Base-by-base conservation (phyloP, 2,888 invertebrate genomes). In the Epistrophe eligans region DNA sequence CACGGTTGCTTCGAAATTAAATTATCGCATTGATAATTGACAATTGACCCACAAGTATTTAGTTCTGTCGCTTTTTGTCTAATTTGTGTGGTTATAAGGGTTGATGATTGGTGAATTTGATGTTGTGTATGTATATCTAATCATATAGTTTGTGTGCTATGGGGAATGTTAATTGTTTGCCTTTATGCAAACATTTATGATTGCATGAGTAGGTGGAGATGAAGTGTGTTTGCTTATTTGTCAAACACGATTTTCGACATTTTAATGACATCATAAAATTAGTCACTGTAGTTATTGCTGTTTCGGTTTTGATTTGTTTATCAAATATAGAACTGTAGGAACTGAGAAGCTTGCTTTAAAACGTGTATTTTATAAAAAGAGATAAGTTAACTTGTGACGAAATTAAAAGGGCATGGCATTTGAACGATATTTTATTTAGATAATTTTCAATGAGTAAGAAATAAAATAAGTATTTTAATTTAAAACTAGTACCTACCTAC, bases 11-110 rank as follows among this genome's bases (percentile, higher is more conserved):
- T 73, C 64, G 50, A 32, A 82, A 79, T 82, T 50, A 74, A 85
- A 85, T 85, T 85, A 82, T 82, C 70, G 71, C 50, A 38, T 45
- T 74, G 77, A 79, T 82, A 85, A 85, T 85, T 85, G 82, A 85
- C 85, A 85, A 82, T 82, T 77, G 81, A 85, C 85, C 85, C 66
- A 64, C 57, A 70, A 79, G 74, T 73, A 50, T 60, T 82, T 19
- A 10, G 28, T 74, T 70, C 19, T 85, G 81, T 82, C 82, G 70
- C 67, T 77, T 80, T 82, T 74, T 79, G 77, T 82, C 82, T 85
- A 85, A 85, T 82, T 85, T 79, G 77, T 85, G 64, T 64, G 64
- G 66, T 70, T 60, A n/a, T n/a, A 74, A 64, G 77, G 84, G 80
- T 80, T 77, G 77, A 71, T 55, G 55, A 66, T 73, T 32, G 13